These are phyloP conservation scores for Leptothorax acervorum DNA, from an alignment of 2,888 invertebrate species.

Conservation along the genomic window DNA sequence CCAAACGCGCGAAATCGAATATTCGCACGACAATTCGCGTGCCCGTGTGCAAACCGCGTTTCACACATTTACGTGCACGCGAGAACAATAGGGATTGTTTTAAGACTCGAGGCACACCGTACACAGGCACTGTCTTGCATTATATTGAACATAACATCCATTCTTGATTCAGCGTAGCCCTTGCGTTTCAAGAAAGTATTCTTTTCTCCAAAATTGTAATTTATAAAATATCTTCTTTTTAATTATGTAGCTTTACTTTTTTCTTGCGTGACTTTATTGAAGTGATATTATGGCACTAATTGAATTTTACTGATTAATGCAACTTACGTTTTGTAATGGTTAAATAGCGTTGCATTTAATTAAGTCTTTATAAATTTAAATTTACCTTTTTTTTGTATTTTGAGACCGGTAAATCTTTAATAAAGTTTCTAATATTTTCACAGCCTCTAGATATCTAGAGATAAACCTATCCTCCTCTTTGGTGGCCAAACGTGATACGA, in stretches of 20 bases:
- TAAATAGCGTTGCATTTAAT: neutral
- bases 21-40: slow-evolving; percentile 44
- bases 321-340: neutral
- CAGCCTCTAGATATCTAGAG: neutral
- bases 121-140: neutral
- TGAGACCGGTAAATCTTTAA: neutral
- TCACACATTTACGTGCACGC: slow-evolving; percentile 18
- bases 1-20: slow-evolving; percentile 36
- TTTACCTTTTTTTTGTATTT: neutral
- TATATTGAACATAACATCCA: neutral
- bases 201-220: neutral
- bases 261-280: neutral
- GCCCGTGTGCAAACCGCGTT: slow-evolving; percentile 30
- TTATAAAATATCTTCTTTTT: neutral
- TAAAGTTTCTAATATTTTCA: slow-evolving; percentile 6
- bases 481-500: slow-evolving; percentile 14
- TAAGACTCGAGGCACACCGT: neutral
- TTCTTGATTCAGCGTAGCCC: neutral
- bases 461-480: neutral
- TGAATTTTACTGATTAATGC: neutral
- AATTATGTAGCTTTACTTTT: neutral
- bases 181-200: neutral
- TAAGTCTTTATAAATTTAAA: neutral
- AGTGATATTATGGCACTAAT: neutral
- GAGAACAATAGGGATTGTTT: slow-evolving; percentile 18